Evolutionary conservation across 1,140 invertebrate genomes (phyloP).

Genomic region (Andricus grossulariae): DNA sequence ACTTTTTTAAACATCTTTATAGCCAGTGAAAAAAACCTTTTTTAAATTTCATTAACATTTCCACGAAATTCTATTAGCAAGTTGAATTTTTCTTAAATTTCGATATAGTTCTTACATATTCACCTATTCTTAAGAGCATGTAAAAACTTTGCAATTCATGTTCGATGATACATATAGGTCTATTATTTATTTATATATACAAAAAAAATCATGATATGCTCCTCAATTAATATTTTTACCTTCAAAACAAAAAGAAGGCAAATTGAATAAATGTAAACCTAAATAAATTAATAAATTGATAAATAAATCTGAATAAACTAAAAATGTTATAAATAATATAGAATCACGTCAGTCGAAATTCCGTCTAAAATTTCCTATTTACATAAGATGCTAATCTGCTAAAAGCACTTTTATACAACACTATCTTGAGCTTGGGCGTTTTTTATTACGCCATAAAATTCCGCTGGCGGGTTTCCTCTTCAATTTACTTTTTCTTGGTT

Average conservation of each 20-base stretch:
- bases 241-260: neutral
- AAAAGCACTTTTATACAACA: slow-evolving; percentile 17
- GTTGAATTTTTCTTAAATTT: no score
- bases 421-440: neutral
- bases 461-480: neutral
- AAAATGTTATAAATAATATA: neutral
- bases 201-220: no score
- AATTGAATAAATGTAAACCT: neutral
- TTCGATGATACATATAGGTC: no score
- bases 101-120: no score
- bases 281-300: neutral
- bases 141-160: no score
- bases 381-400: slow-evolving; percentile 27
- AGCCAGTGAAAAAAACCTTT: no score
- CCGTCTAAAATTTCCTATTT: slow-evolving; percentile 15
- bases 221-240: no score
- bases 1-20: no score
- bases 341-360: slow-evolving; percentile 6
- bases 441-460: slow-evolving; percentile 22
- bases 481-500: neutral
- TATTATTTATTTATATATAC: no score
- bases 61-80: no score
- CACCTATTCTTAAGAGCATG: no score
- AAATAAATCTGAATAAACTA: neutral
- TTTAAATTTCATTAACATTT: no score